Evolutionary conservation across 1,140 invertebrate species (phyloP).

Genomic region (Rhagoletis zephyria): DNA sequence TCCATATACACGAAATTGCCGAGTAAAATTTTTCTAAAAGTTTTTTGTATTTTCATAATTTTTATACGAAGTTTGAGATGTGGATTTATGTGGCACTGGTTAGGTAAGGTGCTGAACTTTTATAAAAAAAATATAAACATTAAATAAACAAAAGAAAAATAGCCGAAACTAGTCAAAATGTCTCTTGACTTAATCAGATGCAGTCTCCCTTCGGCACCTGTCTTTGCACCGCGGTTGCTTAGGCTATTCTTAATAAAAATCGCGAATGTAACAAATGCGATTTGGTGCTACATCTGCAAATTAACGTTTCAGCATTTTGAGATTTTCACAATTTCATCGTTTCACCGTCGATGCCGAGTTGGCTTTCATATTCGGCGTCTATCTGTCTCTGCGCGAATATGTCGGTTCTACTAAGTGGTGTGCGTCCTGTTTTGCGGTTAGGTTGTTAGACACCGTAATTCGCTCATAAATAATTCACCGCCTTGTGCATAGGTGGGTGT

Average conservation of each 20-base stretch:
- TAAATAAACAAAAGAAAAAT: too few relatives aligned
- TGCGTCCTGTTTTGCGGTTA: background rate
- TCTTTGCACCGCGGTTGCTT: background rate
- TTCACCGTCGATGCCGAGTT: background rate
- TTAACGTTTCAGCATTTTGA: constrained; percentile 18
- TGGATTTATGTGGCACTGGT: too few relatives aligned
- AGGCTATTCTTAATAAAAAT: constrained; percentile 4
- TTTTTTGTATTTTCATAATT: too few relatives aligned
- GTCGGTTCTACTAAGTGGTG: background rate
- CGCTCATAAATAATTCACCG: constrained; percentile 40
- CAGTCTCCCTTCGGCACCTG: background rate
- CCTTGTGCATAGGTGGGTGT: background rate
- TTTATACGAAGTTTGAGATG: too few relatives aligned
- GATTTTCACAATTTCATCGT: background rate
- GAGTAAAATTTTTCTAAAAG: too few relatives aligned
- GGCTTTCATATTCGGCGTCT: background rate
- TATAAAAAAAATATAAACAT: too few relatives aligned
- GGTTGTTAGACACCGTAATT: too few relatives aligned
- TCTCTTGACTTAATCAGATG: too few relatives aligned
- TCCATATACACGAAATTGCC: too few relatives aligned
- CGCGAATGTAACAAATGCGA: constrained; percentile 30
- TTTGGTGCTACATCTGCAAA: constrained; percentile 22
- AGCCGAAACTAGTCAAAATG: too few relatives aligned
- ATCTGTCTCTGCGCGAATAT: background rate
- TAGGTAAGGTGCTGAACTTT: too few relatives aligned